Evolutionary conservation across 2,888 invertebrate species (phyloP), one percentile per base, ranked within the genome.

Genomic region (Eilema griseolum): DNA sequence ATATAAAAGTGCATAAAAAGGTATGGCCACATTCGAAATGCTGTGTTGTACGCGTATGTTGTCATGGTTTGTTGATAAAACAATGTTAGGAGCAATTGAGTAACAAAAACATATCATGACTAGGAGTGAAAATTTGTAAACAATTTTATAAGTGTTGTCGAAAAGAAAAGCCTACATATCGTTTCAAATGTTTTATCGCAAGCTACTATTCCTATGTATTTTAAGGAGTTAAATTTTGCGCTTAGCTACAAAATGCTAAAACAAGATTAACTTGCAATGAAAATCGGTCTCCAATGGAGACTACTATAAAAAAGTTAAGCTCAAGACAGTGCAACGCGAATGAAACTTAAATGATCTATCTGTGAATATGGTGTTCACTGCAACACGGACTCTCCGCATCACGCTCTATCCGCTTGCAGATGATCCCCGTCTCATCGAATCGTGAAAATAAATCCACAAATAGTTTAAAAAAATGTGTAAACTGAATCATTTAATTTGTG

Each of bases 61-160:
- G 77, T 69, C 66, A 64, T 77, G 74, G 68, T 79, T 73, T 65
- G 67, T 80, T 75, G 73, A 73, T 71, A 72, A 76, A 72, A 80
- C 41, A 74, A 73, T 72, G 59, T 72, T 81, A 81, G 86, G 87
- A 87, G 84, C 86, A 87, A 86, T 85, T 80, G 77, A 83, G 92
- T 88, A 93, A 95, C 93, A 87, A 88, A 92, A 92, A 95, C 95
- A 95, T 95, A 95, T 95, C 95, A 95, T 91, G 84, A 86, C 84
- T 88, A 90, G 88, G 88, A 90, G 93, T 94, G 93, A 93, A 85
- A 91, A 86, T 88, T 88, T 89, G 79, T 89, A 86, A 86, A 85
- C 82, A 80, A 83, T 90, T 85, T 76, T 91, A 90, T 92, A 90
- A 90, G 85, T 90, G 91, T 92, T 90, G 90, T 93, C 80, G 73